Conservation (phyloP, 64 coral and sea anemone genomes). For the Dendrophyllia cribrosa region DNA sequence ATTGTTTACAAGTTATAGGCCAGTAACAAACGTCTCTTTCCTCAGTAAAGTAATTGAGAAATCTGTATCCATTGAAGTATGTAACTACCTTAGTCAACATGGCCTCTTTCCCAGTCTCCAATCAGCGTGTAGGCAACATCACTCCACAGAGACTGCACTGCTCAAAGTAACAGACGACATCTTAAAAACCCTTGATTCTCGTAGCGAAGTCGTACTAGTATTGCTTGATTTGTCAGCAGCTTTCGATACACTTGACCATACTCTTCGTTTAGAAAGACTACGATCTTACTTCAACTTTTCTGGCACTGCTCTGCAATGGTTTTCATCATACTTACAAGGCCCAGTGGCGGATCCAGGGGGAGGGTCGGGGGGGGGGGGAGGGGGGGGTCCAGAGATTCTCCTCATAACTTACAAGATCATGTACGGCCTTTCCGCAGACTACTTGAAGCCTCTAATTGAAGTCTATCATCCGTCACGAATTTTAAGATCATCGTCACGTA, state of each 20-base stretch:
- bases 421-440: no score
- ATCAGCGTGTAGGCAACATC: not conserved
- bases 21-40: conserved; percentile 30
- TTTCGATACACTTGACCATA: conserved; percentile 32
- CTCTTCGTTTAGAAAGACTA: not conserved
- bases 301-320: no score
- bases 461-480: no score
- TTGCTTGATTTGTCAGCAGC: conserved; percentile 18
- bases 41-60: conserved; percentile 38
- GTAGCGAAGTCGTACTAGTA: not conserved
- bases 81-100: not conserved
- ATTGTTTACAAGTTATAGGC: not conserved
- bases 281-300: no score
- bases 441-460: no score
- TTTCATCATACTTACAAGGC: no score
- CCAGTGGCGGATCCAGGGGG: no score
- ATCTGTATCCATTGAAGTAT: not conserved
- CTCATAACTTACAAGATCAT: no score
- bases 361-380: no score
- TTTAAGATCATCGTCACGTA: no score
- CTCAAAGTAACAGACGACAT: conserved; percentile 25
- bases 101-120: not conserved
- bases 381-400: no score
- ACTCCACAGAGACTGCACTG: conserved; percentile 26
- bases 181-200: not conserved